These are phyloP conservation scores for Cenopis cana DNA, from an alignment of 2,888 invertebrate species.

Conservation along the genomic window DNA sequence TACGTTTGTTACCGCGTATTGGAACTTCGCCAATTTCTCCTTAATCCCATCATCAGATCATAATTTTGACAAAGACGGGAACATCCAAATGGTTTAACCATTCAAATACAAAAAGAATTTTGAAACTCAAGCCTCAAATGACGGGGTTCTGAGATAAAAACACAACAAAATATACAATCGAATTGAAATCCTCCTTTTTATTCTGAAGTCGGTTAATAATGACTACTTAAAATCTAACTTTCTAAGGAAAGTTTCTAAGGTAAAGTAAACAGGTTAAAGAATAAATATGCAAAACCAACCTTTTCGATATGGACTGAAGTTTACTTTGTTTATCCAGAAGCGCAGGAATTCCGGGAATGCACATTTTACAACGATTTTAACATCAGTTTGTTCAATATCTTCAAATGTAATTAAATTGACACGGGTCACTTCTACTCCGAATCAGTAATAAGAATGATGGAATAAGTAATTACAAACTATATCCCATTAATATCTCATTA, in stretches of 20 bases:
- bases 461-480: constrained; percentile 57
- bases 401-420: constrained; percentile 39
- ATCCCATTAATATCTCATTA: constrained; percentile 78
- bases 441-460: constrained; percentile 56
- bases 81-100: background rate
- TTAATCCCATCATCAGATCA: background rate
- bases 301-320: constrained; percentile 63
- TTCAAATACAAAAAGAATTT: background rate
- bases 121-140: background rate
- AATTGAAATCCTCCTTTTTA: background rate
- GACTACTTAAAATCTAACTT: background rate
- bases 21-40: background rate
- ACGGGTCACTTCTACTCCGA: constrained; percentile 56
- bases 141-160: background rate
- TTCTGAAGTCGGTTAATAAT: background rate
- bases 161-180: background rate
- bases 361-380: constrained; percentile 59
- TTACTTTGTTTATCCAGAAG: constrained; percentile 50
- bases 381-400: constrained; percentile 43
- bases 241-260: background rate
- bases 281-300: constrained; percentile 54
- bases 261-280: background rate
- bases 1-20: no score
- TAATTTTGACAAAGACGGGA: background rate
- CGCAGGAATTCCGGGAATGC: constrained; percentile 59